A percentile compares a stretch with the other conserved stretches of the same genome.
These are phyloP conservation scores for Lucifuga dentata DNA, from an alignment of 2,113 vertebrate species.

Conservation along the genomic window DNA sequence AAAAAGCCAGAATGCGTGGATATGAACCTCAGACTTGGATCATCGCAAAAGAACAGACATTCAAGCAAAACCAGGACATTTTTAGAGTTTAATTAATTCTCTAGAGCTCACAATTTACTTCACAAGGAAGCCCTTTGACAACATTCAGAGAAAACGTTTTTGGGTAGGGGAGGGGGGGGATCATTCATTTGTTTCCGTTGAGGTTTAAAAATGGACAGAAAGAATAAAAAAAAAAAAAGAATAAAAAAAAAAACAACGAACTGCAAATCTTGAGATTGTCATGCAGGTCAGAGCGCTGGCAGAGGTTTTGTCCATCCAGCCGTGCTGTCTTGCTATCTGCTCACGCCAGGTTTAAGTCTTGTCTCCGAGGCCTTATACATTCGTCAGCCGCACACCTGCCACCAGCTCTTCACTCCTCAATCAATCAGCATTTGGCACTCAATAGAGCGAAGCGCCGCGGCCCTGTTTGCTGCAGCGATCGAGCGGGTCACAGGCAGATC, in stretches of 20 bases:
- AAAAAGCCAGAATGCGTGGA: too few relatives aligned
- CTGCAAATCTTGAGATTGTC: conserved; percentile 17
- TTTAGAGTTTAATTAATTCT: too few relatives aligned
- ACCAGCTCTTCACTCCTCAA: conserved; percentile 61
- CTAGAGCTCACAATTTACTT: too few relatives aligned
- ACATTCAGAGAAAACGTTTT: too few relatives aligned
- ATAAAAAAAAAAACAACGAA: conserved; percentile 16
- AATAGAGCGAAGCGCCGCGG: conserved; percentile 39
- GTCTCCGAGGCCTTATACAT: conserved; percentile 45
- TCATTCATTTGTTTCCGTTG: too few relatives aligned
- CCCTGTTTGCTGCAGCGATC: conserved; percentile 38
- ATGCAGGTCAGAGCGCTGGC: conserved; percentile 15
- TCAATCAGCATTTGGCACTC: conserved; percentile 68
- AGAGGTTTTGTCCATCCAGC: conserved; percentile 32
- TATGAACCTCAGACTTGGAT: too few relatives aligned
- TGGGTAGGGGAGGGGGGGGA: too few relatives aligned
- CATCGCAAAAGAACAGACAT: too few relatives aligned
- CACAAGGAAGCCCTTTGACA: too few relatives aligned
- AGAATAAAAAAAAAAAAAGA: too few relatives aligned
- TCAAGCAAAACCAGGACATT: too few relatives aligned
- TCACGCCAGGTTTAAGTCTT: conserved; percentile 40
- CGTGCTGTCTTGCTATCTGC: conserved; percentile 47
- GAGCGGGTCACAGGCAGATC: conserved; percentile 23
- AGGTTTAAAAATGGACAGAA: too few relatives aligned
- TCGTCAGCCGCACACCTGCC: conserved; percentile 57